A percentile compares a stretch with the other conserved stretches of the same genome.
Evolutionary conservation across 2,113 vertebrate genomes (phyloP).

Genomic region (Leptosomus discolor): DNA sequence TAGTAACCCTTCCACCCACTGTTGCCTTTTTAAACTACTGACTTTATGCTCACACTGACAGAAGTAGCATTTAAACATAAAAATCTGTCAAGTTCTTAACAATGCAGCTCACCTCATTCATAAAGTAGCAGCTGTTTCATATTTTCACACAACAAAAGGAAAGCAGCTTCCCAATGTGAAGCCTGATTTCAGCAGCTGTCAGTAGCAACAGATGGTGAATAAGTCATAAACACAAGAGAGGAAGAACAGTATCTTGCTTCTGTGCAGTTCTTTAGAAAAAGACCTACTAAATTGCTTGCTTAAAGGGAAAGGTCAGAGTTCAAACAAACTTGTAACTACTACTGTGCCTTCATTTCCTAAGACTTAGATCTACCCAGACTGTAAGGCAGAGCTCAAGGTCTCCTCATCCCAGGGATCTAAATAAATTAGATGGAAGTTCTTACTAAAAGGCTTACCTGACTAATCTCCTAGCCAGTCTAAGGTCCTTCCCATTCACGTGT

Average conservation of each 20-base stretch:
- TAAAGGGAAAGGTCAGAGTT: background rate
- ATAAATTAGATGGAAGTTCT: slow-evolving; percentile 17
- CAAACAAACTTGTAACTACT: background rate
- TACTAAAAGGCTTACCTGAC: slow-evolving; percentile 28
- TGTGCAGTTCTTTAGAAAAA: background rate
- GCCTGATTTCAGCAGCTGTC: background rate
- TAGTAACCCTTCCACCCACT: background rate
- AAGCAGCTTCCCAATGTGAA: background rate
- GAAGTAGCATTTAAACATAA: background rate
- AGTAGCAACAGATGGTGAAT: background rate
- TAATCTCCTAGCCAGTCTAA: background rate
- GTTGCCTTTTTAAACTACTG: background rate
- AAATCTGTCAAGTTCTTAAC: background rate
- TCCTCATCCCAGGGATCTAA: background rate
- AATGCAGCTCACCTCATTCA: background rate
- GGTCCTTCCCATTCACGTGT: background rate
- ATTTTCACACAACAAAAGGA: background rate
- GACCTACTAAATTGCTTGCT: background rate
- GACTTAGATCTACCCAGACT: fast-evolving
- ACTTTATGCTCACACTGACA: background rate
- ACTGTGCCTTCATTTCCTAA: background rate
- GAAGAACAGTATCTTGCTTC: background rate
- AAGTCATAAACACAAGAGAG: background rate
- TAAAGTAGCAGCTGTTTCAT: background rate
- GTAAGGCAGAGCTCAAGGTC: background rate